Base-by-base conservation (phyloP, 2,888 invertebrate species). In the Meandrusa payeni region DNA sequence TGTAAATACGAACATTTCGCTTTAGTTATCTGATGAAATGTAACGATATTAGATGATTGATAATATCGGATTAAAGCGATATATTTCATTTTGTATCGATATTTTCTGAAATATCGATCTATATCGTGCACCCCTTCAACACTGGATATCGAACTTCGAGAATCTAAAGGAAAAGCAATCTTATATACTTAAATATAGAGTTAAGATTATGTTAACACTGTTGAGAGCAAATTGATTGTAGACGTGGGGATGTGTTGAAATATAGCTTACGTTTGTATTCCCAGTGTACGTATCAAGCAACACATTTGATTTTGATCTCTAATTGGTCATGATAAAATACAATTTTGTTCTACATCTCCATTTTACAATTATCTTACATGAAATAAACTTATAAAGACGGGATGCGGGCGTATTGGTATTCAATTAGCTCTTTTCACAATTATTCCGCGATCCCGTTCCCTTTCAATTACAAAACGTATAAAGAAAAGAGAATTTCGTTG, bases 371-470 rank as follows among this genome's bases (percentile, higher is more conserved):
- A 39, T 11, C 6, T 39, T 29, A 40, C 13, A 7, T 23, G 24
- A 34, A 7, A 22, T 9, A 3, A 34, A n/a, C 22, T 12, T 20
- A 5, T 12, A 33, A 19, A n/a, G 12, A 3, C 13, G 31, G 12
- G 31, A 39, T 39, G 39, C 39, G 39, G 39, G 39, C 13, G 15
- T 37, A 37, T 37, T 37, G 19, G 23, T 13, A 23, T 39, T 39
- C 39, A 29, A 28, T 29, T 39, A 39, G 23, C 2, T 10, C 15
- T 6, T 10, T 29, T 34, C 5, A 15, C 5, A 28, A 15, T 15
- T 7, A 28, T 7, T 15, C 5, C 3, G 15, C n/a, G 11, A 5
- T 28, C n/a, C 7, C 3, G 9, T 24, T 24, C n/a, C 12, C 28
- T 13, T 28, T 13, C 1, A 9, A 24, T 9, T 24, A 4, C 2